Conservation (phyloP, 2,797 vertebrate genomes). For the Rhinophrynus dorsalis region DNA sequence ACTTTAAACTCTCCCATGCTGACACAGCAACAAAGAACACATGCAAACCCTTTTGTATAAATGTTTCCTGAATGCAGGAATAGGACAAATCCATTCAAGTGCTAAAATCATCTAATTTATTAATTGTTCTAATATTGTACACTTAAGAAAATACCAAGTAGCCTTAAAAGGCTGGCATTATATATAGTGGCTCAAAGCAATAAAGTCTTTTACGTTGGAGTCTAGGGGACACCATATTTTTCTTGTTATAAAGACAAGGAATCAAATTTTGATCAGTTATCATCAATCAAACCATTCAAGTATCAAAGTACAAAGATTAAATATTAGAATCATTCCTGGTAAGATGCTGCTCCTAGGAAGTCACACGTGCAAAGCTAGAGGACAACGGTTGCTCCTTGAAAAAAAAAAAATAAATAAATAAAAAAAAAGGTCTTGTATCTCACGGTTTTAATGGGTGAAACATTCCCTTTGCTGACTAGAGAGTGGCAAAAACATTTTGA, state of each 20-base stretch:
- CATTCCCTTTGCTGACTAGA: not conserved
- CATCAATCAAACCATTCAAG: constrained; percentile 37
- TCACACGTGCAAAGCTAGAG: constrained; percentile 17
- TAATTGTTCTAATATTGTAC: constrained; percentile 34
- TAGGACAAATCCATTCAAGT: constrained; percentile 19
- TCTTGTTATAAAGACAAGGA: constrained; percentile 37
- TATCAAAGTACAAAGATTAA: constrained; percentile 38
- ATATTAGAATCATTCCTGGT: constrained; percentile 31
- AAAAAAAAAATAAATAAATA: too few species aligned
- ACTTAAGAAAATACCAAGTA: constrained; percentile 44
- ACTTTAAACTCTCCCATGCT: too few species aligned
- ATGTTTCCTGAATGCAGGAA: too few species aligned
- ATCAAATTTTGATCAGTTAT: constrained; percentile 17
- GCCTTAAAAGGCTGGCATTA: constrained; percentile 34
- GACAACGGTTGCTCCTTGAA: not conserved
- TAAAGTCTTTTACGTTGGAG: constrained; percentile 23
- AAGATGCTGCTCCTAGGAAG: constrained; percentile 17
- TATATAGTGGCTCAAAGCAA: constrained; percentile 34
- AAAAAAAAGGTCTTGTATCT: not conserved
- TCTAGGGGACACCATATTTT: constrained; percentile 22
- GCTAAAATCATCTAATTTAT: constrained; percentile 36
- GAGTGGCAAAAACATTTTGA: too few species aligned
- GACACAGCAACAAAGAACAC: too few species aligned
- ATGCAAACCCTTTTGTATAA: too few species aligned
- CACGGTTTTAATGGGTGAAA: constrained; percentile 6